Conservation (phyloP, 1,140 invertebrate genomes). For the Sarcophaga peregrina region DNA sequence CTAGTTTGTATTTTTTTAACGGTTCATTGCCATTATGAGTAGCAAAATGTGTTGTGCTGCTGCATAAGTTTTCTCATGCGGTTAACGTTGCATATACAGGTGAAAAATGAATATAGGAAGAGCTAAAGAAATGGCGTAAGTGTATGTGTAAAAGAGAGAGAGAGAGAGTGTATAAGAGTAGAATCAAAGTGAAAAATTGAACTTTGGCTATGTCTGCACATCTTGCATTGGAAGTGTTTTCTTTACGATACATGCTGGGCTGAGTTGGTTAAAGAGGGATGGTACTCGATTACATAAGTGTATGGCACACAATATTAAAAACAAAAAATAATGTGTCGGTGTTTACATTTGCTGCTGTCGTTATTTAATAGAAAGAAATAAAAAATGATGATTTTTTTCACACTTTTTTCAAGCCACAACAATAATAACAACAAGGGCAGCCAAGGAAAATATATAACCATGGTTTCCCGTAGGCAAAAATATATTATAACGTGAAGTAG, state of each 20-base stretch:
- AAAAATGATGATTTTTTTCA: background rate
- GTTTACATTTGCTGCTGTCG: slow-evolving; percentile 12
- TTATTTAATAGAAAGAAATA: background rate
- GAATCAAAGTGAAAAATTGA: background rate
- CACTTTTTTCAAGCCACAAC: background rate
- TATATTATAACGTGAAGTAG: background rate
- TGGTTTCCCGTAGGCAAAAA: slow-evolving; percentile 24
- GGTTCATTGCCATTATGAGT: slow-evolving; percentile 38
- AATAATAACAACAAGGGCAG: background rate
- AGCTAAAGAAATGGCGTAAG: background rate
- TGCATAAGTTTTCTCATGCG: slow-evolving; percentile 36
- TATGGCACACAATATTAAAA: too few relatives aligned
- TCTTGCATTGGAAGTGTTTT: slow-evolving; percentile 17
- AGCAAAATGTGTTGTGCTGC: slow-evolving; percentile 35
- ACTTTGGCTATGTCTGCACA: background rate
- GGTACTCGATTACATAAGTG: too few relatives aligned
- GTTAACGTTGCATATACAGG: slow-evolving; percentile 8
- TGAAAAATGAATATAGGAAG: background rate
- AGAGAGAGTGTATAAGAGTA: background rate
- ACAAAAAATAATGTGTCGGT: background rate
- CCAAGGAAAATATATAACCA: slow-evolving; percentile 24
- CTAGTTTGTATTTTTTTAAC: slow-evolving; percentile 37
- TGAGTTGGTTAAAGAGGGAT: background rate
- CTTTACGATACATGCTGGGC: slow-evolving; percentile 19
- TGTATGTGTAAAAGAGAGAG: background rate